Conservation (phyloP, 1,140 invertebrate species). For the fruit fly (Drosophila melanogaster) region Release_6_plus_ISO1_MT NT_033779.5:7458001-7458500, state of each 20-base stretch:
- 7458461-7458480: constrained; percentile 68
- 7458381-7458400: constrained; percentile 79
- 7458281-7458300: constrained; percentile 69
- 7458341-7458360: constrained; percentile 75
- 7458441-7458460: constrained; percentile 74
- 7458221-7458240: constrained; percentile 67
- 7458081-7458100: constrained; percentile 66
- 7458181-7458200: constrained; percentile 54
- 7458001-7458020: too few relatives aligned
- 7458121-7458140: constrained; percentile 71
- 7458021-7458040: constrained; percentile 71
- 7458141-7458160: constrained; percentile 47
- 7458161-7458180: constrained; percentile 62
- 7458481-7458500: constrained; percentile 57
- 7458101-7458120: constrained; percentile 77
- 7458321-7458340: constrained; percentile 72
- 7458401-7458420: constrained; percentile 72
- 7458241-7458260: constrained; percentile 77
- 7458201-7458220: constrained; percentile 61
- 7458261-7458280: constrained; percentile 75
- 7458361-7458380: constrained; percentile 78
- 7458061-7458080: constrained; percentile 69
- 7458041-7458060: constrained; percentile 77
- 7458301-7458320: constrained; percentile 63
- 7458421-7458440: constrained; percentile 79